These are phyloP conservation scores for Ophonus ardosiacus DNA, from an alignment of 2,888 invertebrate genomes.

Conservation along the genomic window DNA sequence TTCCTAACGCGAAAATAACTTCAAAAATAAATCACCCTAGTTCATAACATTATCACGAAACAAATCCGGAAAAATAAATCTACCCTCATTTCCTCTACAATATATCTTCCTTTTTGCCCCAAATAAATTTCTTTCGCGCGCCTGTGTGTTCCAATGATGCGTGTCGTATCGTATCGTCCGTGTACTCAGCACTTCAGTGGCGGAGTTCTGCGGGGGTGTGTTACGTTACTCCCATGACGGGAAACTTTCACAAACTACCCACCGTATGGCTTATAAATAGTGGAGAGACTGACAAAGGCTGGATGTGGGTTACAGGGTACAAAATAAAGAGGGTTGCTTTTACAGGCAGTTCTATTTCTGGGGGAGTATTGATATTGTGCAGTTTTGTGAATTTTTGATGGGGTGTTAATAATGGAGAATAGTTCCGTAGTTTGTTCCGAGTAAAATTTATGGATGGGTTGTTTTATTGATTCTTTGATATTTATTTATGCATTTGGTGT, in stretches of 20 bases:
- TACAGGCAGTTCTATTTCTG: not conserved
- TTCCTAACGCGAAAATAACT: not conserved
- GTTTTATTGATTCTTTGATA: not conserved
- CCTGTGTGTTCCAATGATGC: conserved; percentile 23
- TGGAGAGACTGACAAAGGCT: conserved; percentile 2
- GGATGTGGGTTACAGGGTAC: conserved; percentile 38
- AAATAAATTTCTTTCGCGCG: conserved; percentile 20
- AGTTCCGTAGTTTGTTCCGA: not conserved
- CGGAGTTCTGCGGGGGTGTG: not conserved
- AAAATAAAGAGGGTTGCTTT: not conserved
- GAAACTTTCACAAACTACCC: conserved; percentile 37
- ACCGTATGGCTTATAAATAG: conserved; percentile 30
- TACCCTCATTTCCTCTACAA: not conserved
- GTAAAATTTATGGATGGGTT: not conserved
- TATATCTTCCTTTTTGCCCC: conserved; percentile 13
- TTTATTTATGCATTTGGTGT: too few species aligned
- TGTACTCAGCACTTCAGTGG: conserved; percentile 18
- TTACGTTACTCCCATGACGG: conserved; percentile 4
- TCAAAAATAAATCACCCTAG: conserved; percentile 7
- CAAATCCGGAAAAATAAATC: conserved; percentile 42
- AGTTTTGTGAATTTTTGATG: not conserved
- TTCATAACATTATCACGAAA: conserved; percentile 29
- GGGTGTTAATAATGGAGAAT: not conserved
- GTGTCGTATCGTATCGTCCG: conserved; percentile 24
- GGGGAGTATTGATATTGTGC: not conserved